phyloP scores from a whole-genome alignment of 2,113 vertebrate genomes.

The Anser cygnoides region DNA sequence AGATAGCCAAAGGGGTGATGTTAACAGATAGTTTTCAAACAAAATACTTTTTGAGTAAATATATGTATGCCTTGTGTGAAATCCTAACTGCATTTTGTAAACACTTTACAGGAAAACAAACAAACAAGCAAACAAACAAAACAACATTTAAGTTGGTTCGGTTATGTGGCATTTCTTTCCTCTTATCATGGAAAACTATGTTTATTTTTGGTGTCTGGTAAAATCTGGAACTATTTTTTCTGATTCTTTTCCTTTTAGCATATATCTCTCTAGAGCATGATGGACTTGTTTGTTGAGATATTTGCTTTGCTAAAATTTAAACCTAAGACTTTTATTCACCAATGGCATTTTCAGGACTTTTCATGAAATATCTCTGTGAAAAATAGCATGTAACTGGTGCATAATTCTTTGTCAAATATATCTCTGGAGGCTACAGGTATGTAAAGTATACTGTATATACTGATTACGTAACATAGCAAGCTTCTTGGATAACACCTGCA shows the following conservation, averaged over 20 bases:
- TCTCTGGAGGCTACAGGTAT: not conserved
- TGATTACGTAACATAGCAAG: not conserved
- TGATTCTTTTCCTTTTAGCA: not conserved
- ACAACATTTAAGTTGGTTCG: not conserved
- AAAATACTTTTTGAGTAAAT: not conserved
- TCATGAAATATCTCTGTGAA: constrained; percentile 6
- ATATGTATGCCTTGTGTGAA: not conserved
- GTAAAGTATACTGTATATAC: not conserved
- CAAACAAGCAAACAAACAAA: not conserved
- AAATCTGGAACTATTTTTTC: constrained; percentile 25
- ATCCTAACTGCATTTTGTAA: not conserved
- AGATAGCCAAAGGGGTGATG: not conserved
- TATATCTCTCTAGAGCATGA: not conserved
- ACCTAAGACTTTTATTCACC: constrained; percentile 29
- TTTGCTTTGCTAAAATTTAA: constrained; percentile 7
- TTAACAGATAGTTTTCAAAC: not conserved
- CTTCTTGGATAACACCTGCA: not conserved
- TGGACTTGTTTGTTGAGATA: not conserved
- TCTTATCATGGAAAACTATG: not conserved
- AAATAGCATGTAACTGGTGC: not conserved
- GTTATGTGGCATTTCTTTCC: not conserved
- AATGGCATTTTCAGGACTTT: not conserved
- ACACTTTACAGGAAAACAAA: not conserved
- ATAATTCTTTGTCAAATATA: constrained; percentile 35
- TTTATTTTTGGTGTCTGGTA: not conserved